Evolutionary conservation across 2,113 vertebrate species (phyloP), one percentile per base, ranked within the genome.

Genomic region (Sebastes schlegelii): DNA sequence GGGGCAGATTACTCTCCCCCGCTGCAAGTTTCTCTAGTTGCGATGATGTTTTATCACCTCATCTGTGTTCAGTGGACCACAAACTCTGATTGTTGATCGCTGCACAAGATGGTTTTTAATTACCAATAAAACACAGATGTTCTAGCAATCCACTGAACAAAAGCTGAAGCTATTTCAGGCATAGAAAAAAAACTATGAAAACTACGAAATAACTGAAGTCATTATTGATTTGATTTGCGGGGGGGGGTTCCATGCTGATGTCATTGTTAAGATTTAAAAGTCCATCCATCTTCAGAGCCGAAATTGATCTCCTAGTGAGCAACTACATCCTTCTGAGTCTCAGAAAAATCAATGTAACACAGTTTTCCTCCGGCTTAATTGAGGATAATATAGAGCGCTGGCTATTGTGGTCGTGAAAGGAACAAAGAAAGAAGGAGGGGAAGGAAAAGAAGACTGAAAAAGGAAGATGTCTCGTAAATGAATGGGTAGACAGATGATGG

Each of bases 31-130:
- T 74, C 83, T 82, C 82, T 68, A 57, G 74, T 86, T 89, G 72
- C 45, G 10, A 45, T 70, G 80, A 88, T 92, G 89, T 91, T 91
- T 90, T 89, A 91, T 93, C 89, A 93, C 80, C 77, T 89, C 89
- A 88, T 90, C 91, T 70, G 78, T 89, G 89, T 77, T 86, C 92
- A 80, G 55, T 40, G 17, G 84, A 86, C 79, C 85, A 82, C 52
- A 46, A 91, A 87, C 89, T 72, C 77, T 85, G 81, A 88, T 89
- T 89, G 88, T 88, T 93, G 82, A 92, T 90, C 85, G 84, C 77
- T 75, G 82, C 72, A 70, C 88, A 80, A 62, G 64, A 82, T 76
- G 51, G 73, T 70, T 74, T 80, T 80, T 86, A 89, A 86, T 85
- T 80, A 81, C 80, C 80, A 77, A 85, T 87, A 83, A 86, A 88